These are phyloP conservation scores for Aramus guarauna DNA, from an alignment of 2,113 vertebrate species.

Conservation along the genomic window DNA sequence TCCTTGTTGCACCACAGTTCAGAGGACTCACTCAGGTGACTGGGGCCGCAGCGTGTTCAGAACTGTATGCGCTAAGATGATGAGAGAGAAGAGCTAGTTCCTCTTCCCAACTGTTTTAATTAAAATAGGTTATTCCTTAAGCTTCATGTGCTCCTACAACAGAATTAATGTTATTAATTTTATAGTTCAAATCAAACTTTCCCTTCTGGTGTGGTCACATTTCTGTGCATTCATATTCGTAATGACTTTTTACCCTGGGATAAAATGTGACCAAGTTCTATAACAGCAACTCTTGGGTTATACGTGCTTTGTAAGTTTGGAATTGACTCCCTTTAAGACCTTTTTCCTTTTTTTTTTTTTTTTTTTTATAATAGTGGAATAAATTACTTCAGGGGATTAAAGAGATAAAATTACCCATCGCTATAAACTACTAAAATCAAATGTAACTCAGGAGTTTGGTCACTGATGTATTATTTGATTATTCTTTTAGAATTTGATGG, in stretches of 20 bases:
- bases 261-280: background rate
- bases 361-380: background rate
- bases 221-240: background rate
- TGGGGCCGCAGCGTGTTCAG: background rate
- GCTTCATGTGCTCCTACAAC: background rate
- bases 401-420: background rate
- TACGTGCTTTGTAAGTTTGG: background rate
- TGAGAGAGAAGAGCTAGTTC: background rate
- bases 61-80: background rate
- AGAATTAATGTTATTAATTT: background rate
- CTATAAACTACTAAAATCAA: background rate
- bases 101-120: background rate
- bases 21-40: background rate
- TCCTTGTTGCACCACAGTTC: background rate
- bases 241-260: background rate
- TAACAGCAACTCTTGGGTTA: background rate
- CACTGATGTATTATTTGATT: background rate
- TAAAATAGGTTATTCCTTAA: background rate
- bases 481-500: background rate
- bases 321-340: background rate
- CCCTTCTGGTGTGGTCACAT: background rate
- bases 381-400: background rate
- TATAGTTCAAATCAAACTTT: background rate
- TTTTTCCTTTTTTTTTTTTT: background rate
- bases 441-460: background rate